Percentiles rank a stretch among this genome's conserved stretches.
These are phyloP conservation scores for Darevskia nairensis DNA, from an alignment of 2,797 vertebrate species.

Conservation along the genomic window DNA sequence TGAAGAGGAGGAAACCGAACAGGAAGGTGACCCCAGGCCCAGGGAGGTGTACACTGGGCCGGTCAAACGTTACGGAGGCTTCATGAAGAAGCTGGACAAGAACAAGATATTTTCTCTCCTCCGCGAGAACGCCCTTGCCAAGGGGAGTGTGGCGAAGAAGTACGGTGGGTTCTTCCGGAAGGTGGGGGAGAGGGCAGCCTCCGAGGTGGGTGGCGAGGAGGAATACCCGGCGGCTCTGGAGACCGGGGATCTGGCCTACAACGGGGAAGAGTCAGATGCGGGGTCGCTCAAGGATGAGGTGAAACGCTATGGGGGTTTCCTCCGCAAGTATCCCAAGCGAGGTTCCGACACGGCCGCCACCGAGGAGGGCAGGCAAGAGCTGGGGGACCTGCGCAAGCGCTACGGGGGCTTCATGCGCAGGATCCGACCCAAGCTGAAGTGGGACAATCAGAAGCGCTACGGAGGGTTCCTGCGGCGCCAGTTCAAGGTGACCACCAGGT, in stretches of 20 bases:
- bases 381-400: slow-evolving; percentile 89
- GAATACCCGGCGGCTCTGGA: neutral
- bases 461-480: slow-evolving; percentile 93
- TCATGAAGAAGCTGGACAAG: slow-evolving; percentile 85
- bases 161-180: slow-evolving; percentile 78
- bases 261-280: slow-evolving; percentile 27
- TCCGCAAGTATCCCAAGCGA: slow-evolving; percentile 90
- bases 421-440: slow-evolving; percentile 93
- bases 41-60: slow-evolving; percentile 56
- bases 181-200: slow-evolving; percentile 66
- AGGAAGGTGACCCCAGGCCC: neutral
- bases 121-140: slow-evolving; percentile 78
- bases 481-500: slow-evolving; percentile 91
- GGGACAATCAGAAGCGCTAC: slow-evolving; percentile 96
- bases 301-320: slow-evolving; percentile 93
- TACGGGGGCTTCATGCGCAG: slow-evolving; percentile 96
- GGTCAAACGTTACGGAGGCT: slow-evolving; percentile 81
- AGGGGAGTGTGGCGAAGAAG: slow-evolving; percentile 75
- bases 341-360: slow-evolving; percentile 71
- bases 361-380: slow-evolving; percentile 38
- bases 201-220: slow-evolving; percentile 34
- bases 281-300: slow-evolving; percentile 60
- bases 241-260: slow-evolving; percentile 58
- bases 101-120: slow-evolving; percentile 77
- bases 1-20: slow-evolving; percentile 38